phyloP scores from a whole-genome alignment of 2,113 vertebrate species.

The Crocuta crocuta region DNA sequence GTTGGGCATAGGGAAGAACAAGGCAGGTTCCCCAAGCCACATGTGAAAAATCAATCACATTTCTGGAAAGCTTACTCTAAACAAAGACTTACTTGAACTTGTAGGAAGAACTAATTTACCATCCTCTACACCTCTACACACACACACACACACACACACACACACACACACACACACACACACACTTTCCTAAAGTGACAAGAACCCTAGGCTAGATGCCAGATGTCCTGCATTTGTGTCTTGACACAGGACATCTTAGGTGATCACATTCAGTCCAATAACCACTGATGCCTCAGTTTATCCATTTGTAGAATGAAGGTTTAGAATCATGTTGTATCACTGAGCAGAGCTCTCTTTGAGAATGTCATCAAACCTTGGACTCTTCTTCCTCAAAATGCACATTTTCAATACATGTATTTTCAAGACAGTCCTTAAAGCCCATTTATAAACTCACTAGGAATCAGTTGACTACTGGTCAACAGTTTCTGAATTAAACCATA shows the following conservation, averaged over 20 bases:
- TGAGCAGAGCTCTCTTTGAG: background rate
- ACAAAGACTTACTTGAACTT: background rate
- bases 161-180: background rate
- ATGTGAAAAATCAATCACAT: slow-evolving; percentile 11
- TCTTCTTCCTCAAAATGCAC: background rate
- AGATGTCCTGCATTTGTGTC: background rate
- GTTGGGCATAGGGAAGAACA: background rate
- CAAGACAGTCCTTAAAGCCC: background rate
- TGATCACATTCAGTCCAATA: background rate
- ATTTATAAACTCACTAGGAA: background rate
- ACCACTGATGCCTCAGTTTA: background rate
- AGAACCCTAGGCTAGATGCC: background rate
- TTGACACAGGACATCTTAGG: background rate
- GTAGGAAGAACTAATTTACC: background rate
- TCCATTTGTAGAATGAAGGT: background rate
- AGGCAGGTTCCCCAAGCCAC: background rate
- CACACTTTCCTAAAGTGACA: background rate
- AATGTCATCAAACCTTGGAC: background rate
- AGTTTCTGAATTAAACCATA: background rate
- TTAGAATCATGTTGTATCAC: background rate
- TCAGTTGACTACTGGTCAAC: background rate
- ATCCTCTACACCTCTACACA: background rate
- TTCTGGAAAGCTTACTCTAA: background rate
- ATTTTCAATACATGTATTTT: background rate
- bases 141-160: background rate